Conservation (phyloP, 1,140 invertebrate genomes). For the Diachasma alloeum region DNA sequence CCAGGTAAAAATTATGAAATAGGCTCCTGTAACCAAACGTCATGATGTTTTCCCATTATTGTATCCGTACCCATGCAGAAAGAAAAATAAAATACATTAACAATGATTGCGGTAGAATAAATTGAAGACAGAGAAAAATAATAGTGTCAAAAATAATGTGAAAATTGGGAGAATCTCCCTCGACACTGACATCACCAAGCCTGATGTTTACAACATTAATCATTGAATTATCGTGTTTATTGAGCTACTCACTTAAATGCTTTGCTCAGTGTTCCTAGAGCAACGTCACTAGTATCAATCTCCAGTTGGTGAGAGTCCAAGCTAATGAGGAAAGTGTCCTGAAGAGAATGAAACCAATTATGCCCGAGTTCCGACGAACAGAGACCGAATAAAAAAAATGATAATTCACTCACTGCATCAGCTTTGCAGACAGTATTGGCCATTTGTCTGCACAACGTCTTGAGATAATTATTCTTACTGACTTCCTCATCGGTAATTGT, state of each 20-base stretch:
- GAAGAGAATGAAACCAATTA: slow-evolving; percentile 42
- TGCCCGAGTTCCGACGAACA: not conserved
- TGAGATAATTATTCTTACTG: slow-evolving; percentile 82
- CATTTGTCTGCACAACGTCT: slow-evolving; percentile 85
- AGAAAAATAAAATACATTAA: slow-evolving; percentile 40
- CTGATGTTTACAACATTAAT: not conserved
- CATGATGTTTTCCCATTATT: slow-evolving; percentile 57
- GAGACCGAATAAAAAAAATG: not conserved
- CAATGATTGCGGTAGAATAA: not conserved
- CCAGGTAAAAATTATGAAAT: slow-evolving; percentile 68
- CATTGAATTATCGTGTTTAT: not conserved
- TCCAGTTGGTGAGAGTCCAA: slow-evolving; percentile 82
- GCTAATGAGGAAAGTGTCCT: slow-evolving; percentile 80
- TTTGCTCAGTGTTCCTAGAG: slow-evolving; percentile 84
- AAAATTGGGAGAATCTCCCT: too few relatives aligned
- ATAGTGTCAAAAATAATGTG: not conserved
- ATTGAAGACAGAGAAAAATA: not conserved
- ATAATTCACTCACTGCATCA: slow-evolving; percentile 72
- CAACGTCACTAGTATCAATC: slow-evolving; percentile 85
- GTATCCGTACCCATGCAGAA: slow-evolving; percentile 56
- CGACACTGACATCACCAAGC: slow-evolving; percentile 1
- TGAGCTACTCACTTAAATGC: slow-evolving; percentile 73
- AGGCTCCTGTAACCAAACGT: slow-evolving; percentile 65
- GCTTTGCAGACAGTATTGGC: slow-evolving; percentile 86
- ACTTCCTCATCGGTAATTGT: slow-evolving; percentile 81